phyloP scores from a whole-genome alignment of 2,797 vertebrate species.

The Lates japonicus region DNA sequence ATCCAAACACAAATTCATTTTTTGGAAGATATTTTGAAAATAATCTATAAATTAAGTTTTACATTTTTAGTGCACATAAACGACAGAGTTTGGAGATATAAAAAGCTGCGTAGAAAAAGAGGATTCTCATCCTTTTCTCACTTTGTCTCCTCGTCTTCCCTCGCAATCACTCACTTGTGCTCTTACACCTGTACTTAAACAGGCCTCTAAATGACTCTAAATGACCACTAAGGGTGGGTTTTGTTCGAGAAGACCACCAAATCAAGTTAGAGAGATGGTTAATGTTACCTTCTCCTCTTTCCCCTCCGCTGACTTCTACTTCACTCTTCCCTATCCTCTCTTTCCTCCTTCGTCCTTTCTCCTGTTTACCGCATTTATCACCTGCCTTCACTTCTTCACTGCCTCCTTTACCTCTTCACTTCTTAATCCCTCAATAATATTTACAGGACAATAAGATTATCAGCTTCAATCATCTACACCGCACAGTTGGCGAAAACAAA shows the following conservation, averaged over 20 bases:
- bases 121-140: constrained; percentile 5
- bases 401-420: constrained; percentile 51
- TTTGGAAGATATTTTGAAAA: constrained; percentile 11
- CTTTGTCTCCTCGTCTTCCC: not conserved
- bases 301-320: not conserved
- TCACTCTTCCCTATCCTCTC: not conserved
- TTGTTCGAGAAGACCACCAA: constrained; percentile 40
- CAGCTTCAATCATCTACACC: constrained; percentile 41
- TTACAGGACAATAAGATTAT: too few relatives aligned
- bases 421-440: constrained; percentile 58
- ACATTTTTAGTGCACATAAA: constrained; percentile 10
- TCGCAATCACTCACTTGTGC: constrained; percentile 22
- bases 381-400: constrained; percentile 45
- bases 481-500: constrained; percentile 44
- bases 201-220: constrained; percentile 47
- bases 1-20: constrained; percentile 1
- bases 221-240: constrained; percentile 40
- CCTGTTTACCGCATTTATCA: constrained; percentile 39
- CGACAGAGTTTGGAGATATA: not conserved
- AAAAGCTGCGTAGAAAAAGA: not conserved
- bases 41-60: constrained; percentile 16
- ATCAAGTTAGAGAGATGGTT: constrained; percentile 58
- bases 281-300: constrained; percentile 34
- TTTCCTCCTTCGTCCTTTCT: constrained; percentile 3
- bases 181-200: constrained; percentile 35